Evolutionary conservation across 2,888 invertebrate genomes (phyloP), one percentile per base, ranked within the genome.

Genomic region (Sepioteuthis lessoniana): DNA sequence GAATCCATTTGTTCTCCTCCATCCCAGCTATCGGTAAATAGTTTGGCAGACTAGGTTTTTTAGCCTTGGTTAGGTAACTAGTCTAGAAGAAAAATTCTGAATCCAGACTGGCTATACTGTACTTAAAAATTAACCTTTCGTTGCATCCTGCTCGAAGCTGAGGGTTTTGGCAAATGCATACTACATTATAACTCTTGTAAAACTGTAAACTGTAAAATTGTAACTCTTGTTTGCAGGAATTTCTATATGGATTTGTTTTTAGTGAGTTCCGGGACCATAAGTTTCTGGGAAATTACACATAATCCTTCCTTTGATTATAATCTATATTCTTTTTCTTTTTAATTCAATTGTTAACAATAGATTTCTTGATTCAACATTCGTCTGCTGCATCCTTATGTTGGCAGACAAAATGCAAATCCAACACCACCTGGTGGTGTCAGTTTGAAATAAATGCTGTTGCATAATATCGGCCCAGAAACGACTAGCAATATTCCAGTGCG

Each of bases 341-440:
- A n/a, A 76, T 35, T n/a, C n/a, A n/a, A 76, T 76, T 76, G n/a
- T n/a, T 76, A n/a, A 19, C 4, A n/a, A 0, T 76, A 19, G n/a
- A n/a, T 76, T 76, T 76, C 76, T 76, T n/a, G 76, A 76, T 35
- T 76, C 13, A 0, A 35, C 8, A 16, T n/a, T 76, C n/a, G 4
- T 3, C n/a, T n/a, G 76, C 76, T 16, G 28, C n/a, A n/a, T 76
- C n/a, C 55, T n/a, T 16, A 76, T 76, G 35, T 19, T 1, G 76
- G 13, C 35, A 35, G 76, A n/a, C 35, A 76, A 10, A 16, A 76
- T 76, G 13, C 76, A 76, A 76, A n/a, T 76, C n/a, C 76, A n/a
- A 76, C 76, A n/a, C n/a, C 76, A 76, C 76, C 76, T 76, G 76
- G 76, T 35, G n/a, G n/a, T n/a, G n/a, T 76, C n/a, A 76, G 76